A percentile compares a stretch with the other conserved stretches of the same genome.
Evolutionary conservation across 2,888 invertebrate genomes (phyloP).

Genomic region (Idaea dimidiata): DNA sequence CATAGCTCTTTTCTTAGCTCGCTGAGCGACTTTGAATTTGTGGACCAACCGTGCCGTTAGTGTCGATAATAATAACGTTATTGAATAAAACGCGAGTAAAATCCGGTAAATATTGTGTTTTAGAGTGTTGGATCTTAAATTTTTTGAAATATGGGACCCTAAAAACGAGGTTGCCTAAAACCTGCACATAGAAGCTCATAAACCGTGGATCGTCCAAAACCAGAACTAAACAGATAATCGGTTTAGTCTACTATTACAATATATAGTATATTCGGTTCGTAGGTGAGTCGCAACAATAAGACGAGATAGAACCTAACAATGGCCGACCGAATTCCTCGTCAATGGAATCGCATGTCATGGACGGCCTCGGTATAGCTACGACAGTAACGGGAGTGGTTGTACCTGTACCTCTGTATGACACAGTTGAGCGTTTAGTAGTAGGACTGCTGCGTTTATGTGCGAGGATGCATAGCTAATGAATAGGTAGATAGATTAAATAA

Average conservation of each 20-base stretch:
- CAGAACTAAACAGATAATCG: not conserved
- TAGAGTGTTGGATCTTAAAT: too few relatives aligned
- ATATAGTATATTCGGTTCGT: not conserved
- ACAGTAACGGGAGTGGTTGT: conserved; percentile 18
- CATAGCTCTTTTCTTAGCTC: too few relatives aligned
- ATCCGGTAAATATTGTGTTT: too few relatives aligned
- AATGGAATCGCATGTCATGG: conserved; percentile 19
- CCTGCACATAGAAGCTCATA: not conserved
- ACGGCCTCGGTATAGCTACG: conserved; percentile 11
- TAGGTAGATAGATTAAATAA: not conserved
- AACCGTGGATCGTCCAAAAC: not conserved
- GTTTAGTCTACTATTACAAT: not conserved
- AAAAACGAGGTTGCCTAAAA: too few relatives aligned
- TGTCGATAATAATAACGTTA: too few relatives aligned
- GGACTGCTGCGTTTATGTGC: not conserved
- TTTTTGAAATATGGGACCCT: too few relatives aligned
- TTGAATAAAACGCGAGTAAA: too few relatives aligned
- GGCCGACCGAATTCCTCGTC: conserved; percentile 11
- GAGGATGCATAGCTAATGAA: not conserved
- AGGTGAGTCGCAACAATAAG: conserved; percentile 9
- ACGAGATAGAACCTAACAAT: conserved; percentile 13
- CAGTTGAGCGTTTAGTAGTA: conserved; percentile 3
- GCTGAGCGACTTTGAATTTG: too few relatives aligned
- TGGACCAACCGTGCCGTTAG: too few relatives aligned
- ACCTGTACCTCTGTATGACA: conserved; percentile 3